Conservation (phyloP, 2,888 invertebrate species). For the Apoderus coryli region DNA sequence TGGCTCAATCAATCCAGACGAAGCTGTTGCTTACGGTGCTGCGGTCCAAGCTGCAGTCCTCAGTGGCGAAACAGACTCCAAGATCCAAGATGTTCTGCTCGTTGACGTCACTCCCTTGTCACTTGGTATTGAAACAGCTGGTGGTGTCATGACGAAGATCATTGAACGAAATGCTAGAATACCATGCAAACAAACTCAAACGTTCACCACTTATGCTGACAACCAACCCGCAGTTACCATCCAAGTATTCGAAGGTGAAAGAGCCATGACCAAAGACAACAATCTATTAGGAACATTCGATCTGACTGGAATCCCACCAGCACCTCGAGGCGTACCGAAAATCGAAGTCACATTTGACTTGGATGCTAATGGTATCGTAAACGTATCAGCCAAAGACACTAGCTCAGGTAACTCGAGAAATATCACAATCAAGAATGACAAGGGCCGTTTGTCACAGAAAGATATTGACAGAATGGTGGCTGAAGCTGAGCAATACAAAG, state of each 20-base stretch:
- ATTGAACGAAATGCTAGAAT: too few species aligned
- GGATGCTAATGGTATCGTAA: constrained; percentile 58
- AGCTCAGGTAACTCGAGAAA: too few species aligned
- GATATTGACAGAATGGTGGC: constrained; percentile 69
- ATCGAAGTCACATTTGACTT: too few species aligned
- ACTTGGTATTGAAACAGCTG: too few species aligned
- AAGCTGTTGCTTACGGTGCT: constrained; percentile 31
- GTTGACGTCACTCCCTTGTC: too few species aligned
- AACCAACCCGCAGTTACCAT: constrained; percentile 52
- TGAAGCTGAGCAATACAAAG: too few species aligned
- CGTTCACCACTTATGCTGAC: constrained; percentile 56
- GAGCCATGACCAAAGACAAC: constrained; percentile 71
- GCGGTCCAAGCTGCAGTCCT: constrained; percentile 30
- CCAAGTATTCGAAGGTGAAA: constrained; percentile 52
- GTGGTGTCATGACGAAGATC: too few species aligned
- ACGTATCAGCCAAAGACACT: too few species aligned
- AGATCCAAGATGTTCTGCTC: too few species aligned
- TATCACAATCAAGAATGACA: too few species aligned
- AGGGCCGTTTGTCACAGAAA: constrained; percentile 62
- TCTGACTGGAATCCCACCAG: constrained; percentile 54
- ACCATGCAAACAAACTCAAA: constrained; percentile 40
- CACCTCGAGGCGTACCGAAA: too few species aligned
- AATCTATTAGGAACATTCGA: constrained; percentile 52
- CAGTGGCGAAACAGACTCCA: too few species aligned
- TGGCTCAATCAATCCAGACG: constrained; percentile 30